phyloP scores from a whole-genome alignment of 2,113 vertebrate species.

The Oryzias celebensis region DNA sequence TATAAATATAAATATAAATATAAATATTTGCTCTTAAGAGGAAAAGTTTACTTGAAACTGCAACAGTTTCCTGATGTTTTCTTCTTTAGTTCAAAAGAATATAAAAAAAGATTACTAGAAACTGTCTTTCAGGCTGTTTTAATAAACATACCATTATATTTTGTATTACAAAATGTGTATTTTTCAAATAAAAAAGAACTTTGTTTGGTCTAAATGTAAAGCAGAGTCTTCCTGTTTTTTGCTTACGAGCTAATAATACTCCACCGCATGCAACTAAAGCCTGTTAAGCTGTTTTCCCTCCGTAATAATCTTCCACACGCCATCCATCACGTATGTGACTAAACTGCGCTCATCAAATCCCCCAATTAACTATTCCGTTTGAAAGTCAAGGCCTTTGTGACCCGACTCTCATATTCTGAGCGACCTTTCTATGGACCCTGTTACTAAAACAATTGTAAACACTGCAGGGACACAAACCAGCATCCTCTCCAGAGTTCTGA shows the following conservation, averaged over 20 bases:
- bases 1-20: no score
- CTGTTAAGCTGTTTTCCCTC: slow-evolving; percentile 53
- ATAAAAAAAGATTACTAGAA: no score
- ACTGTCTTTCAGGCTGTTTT: no score
- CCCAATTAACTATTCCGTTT: slow-evolving; percentile 29
- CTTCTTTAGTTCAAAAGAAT: no score
- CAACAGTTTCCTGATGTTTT: no score
- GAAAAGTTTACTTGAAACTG: no score
- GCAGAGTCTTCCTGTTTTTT: background rate
- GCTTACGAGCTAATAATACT: slow-evolving; percentile 36
- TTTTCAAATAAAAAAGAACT: no score
- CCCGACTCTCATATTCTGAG: slow-evolving; percentile 35
- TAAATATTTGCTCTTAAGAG: no score
- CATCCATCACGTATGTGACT: slow-evolving; percentile 45
- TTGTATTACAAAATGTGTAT: no score
- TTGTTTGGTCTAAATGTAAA: background rate
- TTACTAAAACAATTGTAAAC: slow-evolving; percentile 69
- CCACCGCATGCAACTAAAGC: slow-evolving; percentile 29
- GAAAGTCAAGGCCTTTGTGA: slow-evolving; percentile 41
- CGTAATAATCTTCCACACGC: slow-evolving; percentile 44
- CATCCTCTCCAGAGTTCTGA: slow-evolving; percentile 11
- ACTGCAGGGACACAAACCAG: slow-evolving; percentile 38
- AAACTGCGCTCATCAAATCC: slow-evolving; percentile 32
- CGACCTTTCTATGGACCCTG: slow-evolving; percentile 49
- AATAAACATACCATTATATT: no score